Base-by-base conservation (phyloP, 2,113 vertebrate genomes). In the Serilophus lunatus region DNA sequence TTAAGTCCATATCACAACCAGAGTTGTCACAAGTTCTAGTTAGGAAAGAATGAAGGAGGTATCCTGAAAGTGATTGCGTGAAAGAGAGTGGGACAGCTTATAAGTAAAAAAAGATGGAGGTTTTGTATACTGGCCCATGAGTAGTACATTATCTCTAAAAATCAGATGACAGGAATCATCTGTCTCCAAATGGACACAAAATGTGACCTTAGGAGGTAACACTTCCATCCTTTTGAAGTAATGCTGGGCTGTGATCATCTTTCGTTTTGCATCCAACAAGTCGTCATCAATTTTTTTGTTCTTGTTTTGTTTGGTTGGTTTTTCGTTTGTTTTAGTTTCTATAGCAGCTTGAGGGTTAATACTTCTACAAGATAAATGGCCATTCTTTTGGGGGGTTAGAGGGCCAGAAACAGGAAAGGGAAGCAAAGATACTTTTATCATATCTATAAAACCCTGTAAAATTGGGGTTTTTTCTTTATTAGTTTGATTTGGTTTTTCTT, bases 191-290 rank as follows among this genome's bases (percentile, higher is more conserved):
- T 40, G 72, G 75, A 70, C 60, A 84, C 11, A 72, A 54, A 80
- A 66, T 66, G 35, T 59, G 44, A 66, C 47, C 76, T 61, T 44
- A 86, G 54, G 77, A 85, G 60, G 72, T 86, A 91, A 90, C 31
- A 57, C 15, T 54, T 61, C 14, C 22, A 72, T 33, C 50, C 33
- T 74, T 85, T 64, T 64, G 71, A 91, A 90, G 66, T 87, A 86
- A 74, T 78, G 56, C 51, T 38, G 15, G 80, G 61, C 81, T 96
- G 70, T 91, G 42, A 71, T 45, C 49, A 75, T 63, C 44, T 81
- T 84, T 85, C 69, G 88, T 93, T 96, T 97, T 87, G 38, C 56
- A 88, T 87, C 35, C 23, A 97, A 70, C 33, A 83, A 86, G 71
- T 90, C 9, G 2, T 88, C 71, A 44, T 18, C 3, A 74, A 9